Conservation (phyloP, 2,888 invertebrate genomes). For the Xestia rhomboidea region DNA sequence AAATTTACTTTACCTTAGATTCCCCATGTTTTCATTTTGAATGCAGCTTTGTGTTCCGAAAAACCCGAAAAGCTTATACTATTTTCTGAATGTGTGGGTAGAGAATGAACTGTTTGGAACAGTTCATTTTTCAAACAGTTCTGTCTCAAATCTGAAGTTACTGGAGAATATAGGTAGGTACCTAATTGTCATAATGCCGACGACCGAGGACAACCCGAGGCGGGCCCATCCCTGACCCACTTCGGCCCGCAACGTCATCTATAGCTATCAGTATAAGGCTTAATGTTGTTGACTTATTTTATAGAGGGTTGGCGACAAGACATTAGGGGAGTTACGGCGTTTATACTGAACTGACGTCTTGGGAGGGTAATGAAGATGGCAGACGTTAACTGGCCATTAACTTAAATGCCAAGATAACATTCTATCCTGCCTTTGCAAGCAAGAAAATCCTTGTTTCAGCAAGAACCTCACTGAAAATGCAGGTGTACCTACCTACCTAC, state of each 20-base stretch:
- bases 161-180: constrained; percentile 11
- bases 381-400: constrained; percentile 16
- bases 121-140: neutral
- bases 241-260: constrained; percentile 32
- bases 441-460: neutral
- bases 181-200: neutral
- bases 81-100: neutral
- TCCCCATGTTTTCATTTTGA: neutral
- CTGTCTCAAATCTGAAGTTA: neutral
- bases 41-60: neutral
- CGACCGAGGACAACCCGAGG: constrained; percentile 30
- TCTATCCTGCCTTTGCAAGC: neutral
- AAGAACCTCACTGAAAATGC: neutral
- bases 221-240: constrained; percentile 58
- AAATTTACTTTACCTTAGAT: neutral
- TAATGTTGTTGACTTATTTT: constrained; percentile 55
- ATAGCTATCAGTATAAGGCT: constrained; percentile 18
- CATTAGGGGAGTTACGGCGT: constrained; percentile 24
- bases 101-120: neutral
- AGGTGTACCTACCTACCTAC: neutral
- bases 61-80: neutral
- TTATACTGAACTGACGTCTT: constrained; percentile 4
- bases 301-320: constrained; percentile 32
- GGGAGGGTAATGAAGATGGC: neutral
- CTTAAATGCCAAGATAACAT: neutral